Conservation (phyloP, 2,888 invertebrate species). For the Pristionchus fissidentatus region DNA sequence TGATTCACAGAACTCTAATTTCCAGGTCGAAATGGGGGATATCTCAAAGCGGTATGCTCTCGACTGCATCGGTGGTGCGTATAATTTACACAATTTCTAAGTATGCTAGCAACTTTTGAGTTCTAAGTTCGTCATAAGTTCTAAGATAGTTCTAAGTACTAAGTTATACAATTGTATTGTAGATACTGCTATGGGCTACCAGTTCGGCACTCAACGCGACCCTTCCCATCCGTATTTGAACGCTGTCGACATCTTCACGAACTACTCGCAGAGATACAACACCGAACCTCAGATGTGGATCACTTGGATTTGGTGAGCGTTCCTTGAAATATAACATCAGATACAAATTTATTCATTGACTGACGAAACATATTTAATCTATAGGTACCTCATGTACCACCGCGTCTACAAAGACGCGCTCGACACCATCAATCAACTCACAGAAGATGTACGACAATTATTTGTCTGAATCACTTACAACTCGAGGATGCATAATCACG, state of each 20-base stretch:
- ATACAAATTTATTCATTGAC: background rate
- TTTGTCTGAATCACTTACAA: background rate
- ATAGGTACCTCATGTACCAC: conserved; percentile 37
- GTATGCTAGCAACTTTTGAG: background rate
- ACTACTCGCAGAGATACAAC: conserved; percentile 50
- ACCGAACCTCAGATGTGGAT: conserved; percentile 44
- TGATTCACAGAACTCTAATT: no score
- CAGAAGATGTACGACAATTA: conserved; percentile 71
- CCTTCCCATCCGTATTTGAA: conserved; percentile 50
- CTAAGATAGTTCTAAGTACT: background rate
- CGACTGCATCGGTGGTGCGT: conserved; percentile 73
- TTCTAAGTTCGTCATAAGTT: background rate
- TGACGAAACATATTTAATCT: background rate
- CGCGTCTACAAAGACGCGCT: conserved; percentile 27
- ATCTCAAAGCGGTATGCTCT: conserved; percentile 77
- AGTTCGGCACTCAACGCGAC: conserved; percentile 52
- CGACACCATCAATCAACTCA: conserved; percentile 42
- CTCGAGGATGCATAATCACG: background rate
- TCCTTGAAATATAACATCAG: background rate
- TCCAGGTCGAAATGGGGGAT: conserved; percentile 71
- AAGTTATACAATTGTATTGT: background rate
- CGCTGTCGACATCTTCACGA: conserved; percentile 53
- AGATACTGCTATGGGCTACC: conserved; percentile 56
- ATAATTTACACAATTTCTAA: background rate
- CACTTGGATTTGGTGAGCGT: conserved; percentile 20